A percentile compares a stretch with the other conserved stretches of the same genome.
These are phyloP conservation scores for Rugalucina vietnamica DNA, from an alignment of 2,888 invertebrate genomes.

Conservation along the genomic window DNA sequence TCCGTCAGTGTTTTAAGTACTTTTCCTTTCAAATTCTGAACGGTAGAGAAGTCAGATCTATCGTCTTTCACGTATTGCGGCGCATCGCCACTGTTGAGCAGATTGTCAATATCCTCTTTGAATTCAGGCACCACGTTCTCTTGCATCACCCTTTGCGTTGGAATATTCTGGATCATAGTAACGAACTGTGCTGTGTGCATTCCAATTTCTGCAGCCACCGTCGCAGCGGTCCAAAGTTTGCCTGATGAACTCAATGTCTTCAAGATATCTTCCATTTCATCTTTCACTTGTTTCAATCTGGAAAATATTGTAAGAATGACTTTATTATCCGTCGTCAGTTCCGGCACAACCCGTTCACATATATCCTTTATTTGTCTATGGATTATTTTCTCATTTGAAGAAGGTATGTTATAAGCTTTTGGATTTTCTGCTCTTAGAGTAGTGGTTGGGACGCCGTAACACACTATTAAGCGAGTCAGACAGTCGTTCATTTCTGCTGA, in stretches of 20 bases:
- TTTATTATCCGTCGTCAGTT: not conserved
- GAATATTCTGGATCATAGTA: slow-evolving; percentile 1
- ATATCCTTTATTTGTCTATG: not conserved
- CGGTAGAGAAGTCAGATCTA: not conserved
- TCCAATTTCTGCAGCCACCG: not conserved
- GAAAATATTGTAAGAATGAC: not conserved
- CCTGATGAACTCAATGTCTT: not conserved
- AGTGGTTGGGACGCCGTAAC: not conserved
- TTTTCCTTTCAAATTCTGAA: not conserved
- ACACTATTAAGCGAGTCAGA: not conserved
- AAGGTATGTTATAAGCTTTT: not conserved
- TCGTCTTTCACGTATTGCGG: not conserved
- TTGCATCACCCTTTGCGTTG: not conserved
- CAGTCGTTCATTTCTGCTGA: not conserved
- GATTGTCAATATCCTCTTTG: not conserved
- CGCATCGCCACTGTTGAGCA: not conserved
- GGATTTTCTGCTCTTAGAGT: not conserved
- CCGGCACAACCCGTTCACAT: not conserved
- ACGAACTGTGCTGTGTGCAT: not conserved
- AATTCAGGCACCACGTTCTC: not conserved
- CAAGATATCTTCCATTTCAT: not conserved
- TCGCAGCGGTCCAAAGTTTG: not conserved
- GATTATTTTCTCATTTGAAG: not conserved
- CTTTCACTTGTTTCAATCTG: not conserved
- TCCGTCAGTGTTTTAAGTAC: not conserved